Evolutionary conservation across 2,888 invertebrate genomes (phyloP).

Genomic region (Heliconius sara): DNA sequence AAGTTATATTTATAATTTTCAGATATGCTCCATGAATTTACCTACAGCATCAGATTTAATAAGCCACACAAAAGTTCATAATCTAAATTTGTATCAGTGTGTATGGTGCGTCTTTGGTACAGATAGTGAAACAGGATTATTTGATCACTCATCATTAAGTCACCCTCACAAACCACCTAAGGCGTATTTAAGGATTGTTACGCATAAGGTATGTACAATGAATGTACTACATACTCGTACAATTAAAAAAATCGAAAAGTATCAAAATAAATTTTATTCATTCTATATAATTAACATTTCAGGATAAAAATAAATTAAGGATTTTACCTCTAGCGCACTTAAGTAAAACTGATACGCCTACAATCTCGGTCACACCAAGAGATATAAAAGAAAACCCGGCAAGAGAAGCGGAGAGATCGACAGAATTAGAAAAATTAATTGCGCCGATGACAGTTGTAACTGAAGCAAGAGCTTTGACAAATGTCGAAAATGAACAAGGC

Average conservation of each 20-base stretch:
- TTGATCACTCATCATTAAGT: conserved; percentile 65
- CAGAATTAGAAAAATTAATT: conserved; percentile 74
- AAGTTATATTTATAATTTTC: conserved; percentile 43
- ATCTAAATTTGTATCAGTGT: conserved; percentile 74
- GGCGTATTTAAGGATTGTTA: conserved; percentile 71
- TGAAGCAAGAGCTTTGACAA: conserved; percentile 45
- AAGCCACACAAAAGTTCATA: conserved; percentile 69
- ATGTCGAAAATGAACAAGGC: not conserved
- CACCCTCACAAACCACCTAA: conserved; percentile 77
- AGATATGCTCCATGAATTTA: conserved; percentile 60
- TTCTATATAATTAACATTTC: conserved; percentile 51
- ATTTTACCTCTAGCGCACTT: conserved; percentile 71
- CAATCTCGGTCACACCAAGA: conserved; percentile 55
- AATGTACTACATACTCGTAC: not conserved
- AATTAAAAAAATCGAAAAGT: not conserved
- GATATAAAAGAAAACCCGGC: conserved; percentile 61
- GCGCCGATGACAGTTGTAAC: conserved; percentile 58
- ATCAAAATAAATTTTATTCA: not conserved
- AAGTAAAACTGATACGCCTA: conserved; percentile 60
- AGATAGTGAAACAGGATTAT: conserved; percentile 64
- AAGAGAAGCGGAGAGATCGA: conserved; percentile 72
- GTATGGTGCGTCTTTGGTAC: conserved; percentile 73
- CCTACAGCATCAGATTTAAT: conserved; percentile 61
- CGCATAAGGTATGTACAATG: conserved; percentile 58
- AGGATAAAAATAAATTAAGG: conserved; percentile 65